phyloP scores from a whole-genome alignment of 2,888 invertebrate genomes.

The Caenorhabditis panamensis region DNA sequence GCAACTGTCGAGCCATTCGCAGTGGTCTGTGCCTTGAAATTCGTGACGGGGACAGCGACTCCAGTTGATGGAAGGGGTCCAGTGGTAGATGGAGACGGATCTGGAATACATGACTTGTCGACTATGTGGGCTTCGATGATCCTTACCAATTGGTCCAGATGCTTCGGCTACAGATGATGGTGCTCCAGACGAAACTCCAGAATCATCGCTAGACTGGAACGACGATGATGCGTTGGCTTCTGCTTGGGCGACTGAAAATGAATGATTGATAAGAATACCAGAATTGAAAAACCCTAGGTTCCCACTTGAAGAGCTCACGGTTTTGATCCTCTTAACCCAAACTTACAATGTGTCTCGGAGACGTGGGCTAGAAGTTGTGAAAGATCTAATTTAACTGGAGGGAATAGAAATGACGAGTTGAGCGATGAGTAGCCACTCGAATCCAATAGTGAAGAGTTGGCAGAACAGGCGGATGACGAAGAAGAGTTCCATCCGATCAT shows the following conservation, averaged over 20 bases:
- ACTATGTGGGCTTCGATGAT: background rate
- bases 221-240: background rate
- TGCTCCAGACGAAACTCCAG: background rate
- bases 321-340: background rate
- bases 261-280: too few relatives aligned
- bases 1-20: conserved; percentile 51
- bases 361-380: conserved; percentile 19
- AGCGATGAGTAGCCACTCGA: background rate
- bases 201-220: background rate
- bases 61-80: background rate
- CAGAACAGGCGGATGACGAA: conserved; percentile 9
- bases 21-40: conserved; percentile 42
- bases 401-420: too few relatives aligned
- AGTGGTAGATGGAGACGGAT: background rate
- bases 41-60: conserved; percentile 35
- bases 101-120: too few relatives aligned
- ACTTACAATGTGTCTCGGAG: conserved; percentile 39
- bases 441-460: background rate
- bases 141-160: too few relatives aligned
- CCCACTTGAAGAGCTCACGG: conserved; percentile 17
- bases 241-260: background rate
- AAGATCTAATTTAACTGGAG: too few relatives aligned
- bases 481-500: conserved; percentile 26
- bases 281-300: background rate
- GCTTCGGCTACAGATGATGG: background rate